Conservation (phyloP, 2,113 vertebrate genomes). For the Nannobrachium achirus region DNA sequence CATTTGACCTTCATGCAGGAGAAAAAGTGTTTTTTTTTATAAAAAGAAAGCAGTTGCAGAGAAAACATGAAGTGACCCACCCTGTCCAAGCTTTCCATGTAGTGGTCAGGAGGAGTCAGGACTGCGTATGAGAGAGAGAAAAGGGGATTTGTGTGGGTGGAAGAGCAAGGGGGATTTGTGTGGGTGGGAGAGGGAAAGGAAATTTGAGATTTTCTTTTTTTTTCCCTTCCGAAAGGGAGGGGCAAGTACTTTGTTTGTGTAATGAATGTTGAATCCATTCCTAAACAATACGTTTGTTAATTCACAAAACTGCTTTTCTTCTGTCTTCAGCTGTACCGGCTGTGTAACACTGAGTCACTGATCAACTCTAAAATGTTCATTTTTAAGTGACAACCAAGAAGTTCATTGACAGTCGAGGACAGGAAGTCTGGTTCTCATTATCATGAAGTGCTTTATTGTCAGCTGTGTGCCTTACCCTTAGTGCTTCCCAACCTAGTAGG, state of each 20-base stretch:
- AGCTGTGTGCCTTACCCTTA: not conserved
- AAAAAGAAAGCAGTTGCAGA: not conserved
- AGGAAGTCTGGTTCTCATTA: not conserved
- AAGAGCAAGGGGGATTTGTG: constrained; percentile 7
- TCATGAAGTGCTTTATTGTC: not conserved
- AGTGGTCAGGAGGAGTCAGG: not conserved
- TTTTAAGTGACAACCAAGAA: not conserved
- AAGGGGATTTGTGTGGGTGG: constrained; percentile 23
- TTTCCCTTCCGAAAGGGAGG: constrained; percentile 35
- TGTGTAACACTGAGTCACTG: not conserved
- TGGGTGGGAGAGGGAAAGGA: constrained; percentile 44
- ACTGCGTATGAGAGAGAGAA: constrained; percentile 6
- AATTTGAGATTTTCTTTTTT: constrained; percentile 38
- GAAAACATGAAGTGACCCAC: constrained; percentile 27
- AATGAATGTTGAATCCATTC: not conserved
- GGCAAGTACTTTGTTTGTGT: not conserved
- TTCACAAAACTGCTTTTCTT: not conserved
- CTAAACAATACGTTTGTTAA: not conserved
- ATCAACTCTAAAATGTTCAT: not conserved
- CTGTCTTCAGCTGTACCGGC: not conserved
- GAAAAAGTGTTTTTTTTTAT: not conserved
- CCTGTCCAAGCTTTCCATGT: constrained; percentile 9
- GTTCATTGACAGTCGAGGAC: not conserved
- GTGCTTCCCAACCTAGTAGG: no score
- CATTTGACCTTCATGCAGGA: not conserved